Base-by-base conservation (phyloP, 2,888 invertebrate species). In the Neelides folsomi region DNA sequence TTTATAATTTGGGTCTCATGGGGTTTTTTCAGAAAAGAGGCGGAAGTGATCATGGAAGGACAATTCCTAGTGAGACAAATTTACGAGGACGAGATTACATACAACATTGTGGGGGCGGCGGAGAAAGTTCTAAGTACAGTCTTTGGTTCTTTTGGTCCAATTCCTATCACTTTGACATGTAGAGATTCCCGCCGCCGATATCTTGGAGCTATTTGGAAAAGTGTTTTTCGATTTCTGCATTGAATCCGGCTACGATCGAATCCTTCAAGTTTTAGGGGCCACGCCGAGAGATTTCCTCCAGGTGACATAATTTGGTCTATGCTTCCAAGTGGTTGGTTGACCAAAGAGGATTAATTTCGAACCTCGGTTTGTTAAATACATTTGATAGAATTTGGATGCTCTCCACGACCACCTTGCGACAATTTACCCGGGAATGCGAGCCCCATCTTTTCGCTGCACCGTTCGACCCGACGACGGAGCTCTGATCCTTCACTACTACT, bases 191-290 rank as follows among this genome's bases (percentile, higher is more conserved):
- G 90, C 90, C 1, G 83, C 86, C 66, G 82, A 83, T 35, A 89
- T 93, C 63, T 72, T 93, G 65, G 90, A 92, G 69, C 73, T 86
- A 4, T 92, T 94, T 67, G 94, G 94, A 1, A 87, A 86, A 68
- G 92, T 88, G 65, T 94, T 94, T 73, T 93, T 93, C 68, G 92
- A 93, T 71, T 90, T 93, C 68, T 94, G 93, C 67, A 89, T 93
- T 70, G 90, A 92, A 69, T 92, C 90, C 2, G 93, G 94, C n/a
- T 94, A 93, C 68, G 93, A 93, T 68, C 89, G 90, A 71, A 93
- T 93, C 58, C 76, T 95, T 36, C 87, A 90, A 73, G 92, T 93
- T 6, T 74, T 94, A 4, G 94, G 94, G 42, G 92, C 93, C 16
- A 93, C 92, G 18, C 90, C 93, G 0, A 76, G 90, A 57, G 94